Evolutionary conservation across 2,888 invertebrate species (phyloP), one percentile per base, ranked within the genome.

Genomic region (Eretmocerus hayati): DNA sequence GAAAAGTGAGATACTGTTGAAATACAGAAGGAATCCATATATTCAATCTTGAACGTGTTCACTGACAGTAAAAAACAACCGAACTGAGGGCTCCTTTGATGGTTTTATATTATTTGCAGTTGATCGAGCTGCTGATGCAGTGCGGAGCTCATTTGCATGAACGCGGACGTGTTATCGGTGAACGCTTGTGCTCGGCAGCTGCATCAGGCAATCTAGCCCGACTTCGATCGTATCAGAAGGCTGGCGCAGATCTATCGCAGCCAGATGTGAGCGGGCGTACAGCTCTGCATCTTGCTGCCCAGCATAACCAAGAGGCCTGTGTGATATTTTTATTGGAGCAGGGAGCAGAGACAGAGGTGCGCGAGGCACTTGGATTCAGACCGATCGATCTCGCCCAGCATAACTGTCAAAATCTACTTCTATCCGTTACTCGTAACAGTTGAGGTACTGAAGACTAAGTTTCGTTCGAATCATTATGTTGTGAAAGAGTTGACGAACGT

Each of bases 61-160:
- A n/a, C n/a, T n/a, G n/a, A n/a, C n/a, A n/a, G n/a, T n/a, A n/a
- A n/a, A n/a, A n/a, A n/a, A n/a, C n/a, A n/a, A n/a, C n/a, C n/a
- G n/a, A n/a, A n/a, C n/a, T n/a, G n/a, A n/a, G n/a, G n/a, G n/a
- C n/a, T n/a, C n/a, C n/a, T n/a, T n/a, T n/a, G n/a, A n/a, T n/a
- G n/a, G n/a, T n/a, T n/a, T n/a, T n/a, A n/a, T n/a, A n/a, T n/a
- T n/a, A n/a, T n/a, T 42, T 38, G 1, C 36, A 71, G 70, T 56
- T 83, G 9, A 87, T 91, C 44, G 71, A 77, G 19, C 57, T 87
- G 2, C 73, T 91, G 1, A 71, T 81, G 11, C 77, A 81, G 58
- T 87, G 88, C 57, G 91, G 91, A 0, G 89, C 89, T 2, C 85
- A 86, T 60, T 66, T 89, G 19, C 78, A 80, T 1, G 77, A 76